A percentile compares a stretch with the other conserved stretches of the same genome.
These are phyloP conservation scores for Clangula hyemalis DNA, from an alignment of 2,797 vertebrate genomes.

Conservation along the genomic window DNA sequence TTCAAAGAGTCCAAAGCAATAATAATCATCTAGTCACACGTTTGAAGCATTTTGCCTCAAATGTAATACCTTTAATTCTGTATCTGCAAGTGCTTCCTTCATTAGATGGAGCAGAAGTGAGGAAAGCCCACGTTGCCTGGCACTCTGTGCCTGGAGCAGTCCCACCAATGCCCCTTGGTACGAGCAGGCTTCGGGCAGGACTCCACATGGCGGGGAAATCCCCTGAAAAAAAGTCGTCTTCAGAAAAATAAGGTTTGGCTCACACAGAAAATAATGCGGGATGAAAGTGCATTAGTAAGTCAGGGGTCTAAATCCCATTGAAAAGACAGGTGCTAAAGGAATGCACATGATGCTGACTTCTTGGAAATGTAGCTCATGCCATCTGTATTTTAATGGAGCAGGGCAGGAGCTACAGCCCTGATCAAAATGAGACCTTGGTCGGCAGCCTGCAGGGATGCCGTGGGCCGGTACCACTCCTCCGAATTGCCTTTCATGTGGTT, in stretches of 20 bases:
- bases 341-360: rapidly evolving
- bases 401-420: no score
- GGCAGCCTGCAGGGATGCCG: no score
- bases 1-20: neutral
- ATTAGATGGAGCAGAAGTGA: neutral
- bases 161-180: neutral
- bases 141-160: rapidly evolving
- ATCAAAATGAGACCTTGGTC: neutral
- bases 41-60: neutral
- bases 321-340: neutral
- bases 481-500: neutral
- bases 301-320: neutral
- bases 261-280: rapidly evolving
- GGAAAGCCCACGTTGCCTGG: neutral
- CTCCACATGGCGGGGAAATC: neutral
- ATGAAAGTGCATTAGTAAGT: neutral
- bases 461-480: no score
- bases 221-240: neutral
- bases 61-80: neutral
- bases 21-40: neutral
- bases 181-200: neutral
- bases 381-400: neutral
- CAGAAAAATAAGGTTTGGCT: neutral
- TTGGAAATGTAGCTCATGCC: rapidly evolving
- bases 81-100: neutral